phyloP scores from a whole-genome alignment of 2,888 invertebrate species.

The Ophion costatus region DNA sequence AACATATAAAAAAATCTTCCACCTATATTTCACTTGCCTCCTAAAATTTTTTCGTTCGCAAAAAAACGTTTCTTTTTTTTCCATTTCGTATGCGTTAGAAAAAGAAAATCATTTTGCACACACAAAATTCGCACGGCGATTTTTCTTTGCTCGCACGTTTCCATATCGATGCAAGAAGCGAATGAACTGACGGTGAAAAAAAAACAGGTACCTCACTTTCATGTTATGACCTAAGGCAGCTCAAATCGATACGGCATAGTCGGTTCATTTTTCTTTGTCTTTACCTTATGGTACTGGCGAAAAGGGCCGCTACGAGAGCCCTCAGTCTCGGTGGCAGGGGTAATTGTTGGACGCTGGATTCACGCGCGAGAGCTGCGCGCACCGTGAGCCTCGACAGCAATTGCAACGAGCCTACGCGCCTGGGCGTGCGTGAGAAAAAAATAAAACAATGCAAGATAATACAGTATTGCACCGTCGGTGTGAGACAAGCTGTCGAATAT shows the following conservation, averaged over 20 bases:
- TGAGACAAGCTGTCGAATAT: slow-evolving; percentile 11
- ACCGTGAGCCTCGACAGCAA: slow-evolving; percentile 93
- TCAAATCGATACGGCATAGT: slow-evolving; percentile 26
- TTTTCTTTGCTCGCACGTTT: background rate
- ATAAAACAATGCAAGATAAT: background rate
- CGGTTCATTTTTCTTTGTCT: slow-evolving; percentile 7
- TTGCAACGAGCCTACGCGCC: slow-evolving; percentile 95
- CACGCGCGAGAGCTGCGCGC: slow-evolving; percentile 90
- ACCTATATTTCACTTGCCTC: background rate
- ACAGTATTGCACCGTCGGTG: background rate
- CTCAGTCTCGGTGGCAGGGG: slow-evolving; percentile 95
- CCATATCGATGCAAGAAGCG: background rate
- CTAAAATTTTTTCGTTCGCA: background rate
- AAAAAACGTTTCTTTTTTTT: background rate
- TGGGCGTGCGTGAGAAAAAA: slow-evolving; percentile 69
- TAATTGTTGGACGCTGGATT: slow-evolving; percentile 90
- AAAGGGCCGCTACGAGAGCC: slow-evolving; percentile 93
- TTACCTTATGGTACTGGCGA: slow-evolving; percentile 93
- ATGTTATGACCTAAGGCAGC: background rate
- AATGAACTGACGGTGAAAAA: background rate
- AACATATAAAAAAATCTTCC: too few relatives aligned
- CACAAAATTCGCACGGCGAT: background rate
- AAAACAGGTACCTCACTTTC: background rate
- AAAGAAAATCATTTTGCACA: background rate
- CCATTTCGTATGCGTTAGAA: background rate